Evolutionary conservation across 2,113 vertebrate species (phyloP).

Genomic region (Seriola aureovittata): DNA sequence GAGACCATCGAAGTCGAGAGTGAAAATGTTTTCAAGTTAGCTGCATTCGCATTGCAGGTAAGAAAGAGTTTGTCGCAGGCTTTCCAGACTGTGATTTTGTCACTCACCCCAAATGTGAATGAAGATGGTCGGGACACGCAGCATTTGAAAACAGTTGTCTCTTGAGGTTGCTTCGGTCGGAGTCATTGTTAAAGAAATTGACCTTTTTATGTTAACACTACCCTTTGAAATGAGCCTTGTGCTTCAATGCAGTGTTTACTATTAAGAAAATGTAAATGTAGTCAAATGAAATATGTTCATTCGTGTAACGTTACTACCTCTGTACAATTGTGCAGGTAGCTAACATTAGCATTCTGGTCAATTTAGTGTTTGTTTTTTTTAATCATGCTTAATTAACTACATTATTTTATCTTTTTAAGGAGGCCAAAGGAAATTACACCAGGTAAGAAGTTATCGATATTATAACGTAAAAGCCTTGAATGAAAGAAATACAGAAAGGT

Average conservation of each 20-base stretch:
- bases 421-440: slow-evolving; percentile 94
- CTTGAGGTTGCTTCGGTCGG: not conserved
- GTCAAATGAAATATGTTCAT: not conserved
- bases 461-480: not conserved
- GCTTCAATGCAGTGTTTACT: not conserved
- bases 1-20: slow-evolving; percentile 93
- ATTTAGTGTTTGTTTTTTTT: not conserved
- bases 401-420: slow-evolving; percentile 86
- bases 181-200: slow-evolving; percentile 14
- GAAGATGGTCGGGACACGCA: slow-evolving; percentile 33
- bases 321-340: not conserved
- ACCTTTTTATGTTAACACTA: not conserved
- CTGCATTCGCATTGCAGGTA: slow-evolving; percentile 94
- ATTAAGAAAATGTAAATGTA: not conserved
- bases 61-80: slow-evolving; percentile 74
- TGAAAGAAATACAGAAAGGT: not conserved
- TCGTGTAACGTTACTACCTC: not conserved
- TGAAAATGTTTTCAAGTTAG: slow-evolving; percentile 92
- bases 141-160: slow-evolving; percentile 65
- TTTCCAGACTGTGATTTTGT: slow-evolving; percentile 22
- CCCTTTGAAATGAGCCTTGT: not conserved
- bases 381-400: slow-evolving; percentile 33
- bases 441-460: slow-evolving; percentile 86
- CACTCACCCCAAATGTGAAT: slow-evolving; percentile 31
- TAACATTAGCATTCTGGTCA: not conserved